Percentiles rank a stretch among this genome's conserved stretches.
phyloP scores from a whole-genome alignment of 2,888 invertebrate genomes.

The Drosophila anceps region DNA sequence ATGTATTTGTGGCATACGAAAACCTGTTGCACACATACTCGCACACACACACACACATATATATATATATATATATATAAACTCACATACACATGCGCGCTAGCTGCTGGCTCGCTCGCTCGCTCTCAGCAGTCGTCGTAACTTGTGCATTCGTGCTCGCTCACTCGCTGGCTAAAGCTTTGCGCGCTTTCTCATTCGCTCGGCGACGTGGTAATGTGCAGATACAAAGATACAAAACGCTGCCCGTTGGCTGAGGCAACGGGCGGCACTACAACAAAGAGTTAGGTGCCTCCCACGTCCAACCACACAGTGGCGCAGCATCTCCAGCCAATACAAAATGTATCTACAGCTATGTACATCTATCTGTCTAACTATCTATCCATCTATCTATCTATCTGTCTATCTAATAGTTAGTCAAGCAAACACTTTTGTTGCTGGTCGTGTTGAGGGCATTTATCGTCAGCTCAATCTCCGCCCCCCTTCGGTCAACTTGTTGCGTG shows the following conservation, averaged over 20 bases:
- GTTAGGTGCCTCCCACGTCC: slow-evolving; percentile 55
- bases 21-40: slow-evolving; percentile 75
- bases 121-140: slow-evolving; percentile 9
- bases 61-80: slow-evolving; percentile 22
- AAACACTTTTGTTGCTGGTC: slow-evolving; percentile 38
- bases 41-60: slow-evolving; percentile 21
- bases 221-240: slow-evolving; percentile 64
- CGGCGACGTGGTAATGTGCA: slow-evolving; percentile 76
- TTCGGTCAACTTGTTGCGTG: slow-evolving; percentile 71
- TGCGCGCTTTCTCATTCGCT: slow-evolving; percentile 71
- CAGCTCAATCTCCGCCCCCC: slow-evolving; percentile 44
- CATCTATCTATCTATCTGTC: slow-evolving; percentile 1
- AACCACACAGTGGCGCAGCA: slow-evolving; percentile 25
- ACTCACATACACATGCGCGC: slow-evolving; percentile 12
- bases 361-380: slow-evolving; percentile 5
- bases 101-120: slow-evolving; percentile 26
- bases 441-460: slow-evolving; percentile 58
- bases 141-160: slow-evolving; percentile 21
- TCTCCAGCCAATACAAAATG: slow-evolving; percentile 15
- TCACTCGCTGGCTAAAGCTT: slow-evolving; percentile 54
- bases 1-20: slow-evolving; percentile 65
- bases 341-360: slow-evolving; percentile 14
- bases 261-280: slow-evolving; percentile 51
- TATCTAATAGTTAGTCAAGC: slow-evolving; percentile 31
- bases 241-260: slow-evolving; percentile 66